Evolutionary conservation across 2,888 invertebrate genomes (phyloP), one percentile per base, ranked within the genome.

Genomic region (Pasiphila rectangulata): DNA sequence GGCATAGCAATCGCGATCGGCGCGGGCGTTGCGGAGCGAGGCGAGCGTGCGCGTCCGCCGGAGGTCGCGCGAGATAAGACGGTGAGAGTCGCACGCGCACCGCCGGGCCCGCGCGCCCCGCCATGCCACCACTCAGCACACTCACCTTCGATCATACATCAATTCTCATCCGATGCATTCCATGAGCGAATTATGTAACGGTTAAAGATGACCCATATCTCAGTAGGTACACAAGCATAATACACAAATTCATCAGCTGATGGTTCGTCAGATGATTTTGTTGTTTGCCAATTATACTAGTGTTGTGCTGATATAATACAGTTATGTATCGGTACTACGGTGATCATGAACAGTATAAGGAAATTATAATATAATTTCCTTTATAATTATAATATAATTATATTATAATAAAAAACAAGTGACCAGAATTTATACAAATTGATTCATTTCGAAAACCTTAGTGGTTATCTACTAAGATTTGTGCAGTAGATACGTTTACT

Each of bases 61-160:
- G 87, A 86, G 87, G 88, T 85, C 88, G 88, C 88, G 84, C 75
- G 80, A 88, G 88, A 88, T 88, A 88, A 88, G 86, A 75, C 78
- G 83, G 87, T 80, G 87, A 87, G 86, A 87, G 86, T 76, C 85
- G 83, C 78, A 78, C 68, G 83, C 85, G 83, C 83, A 76, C 53
- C 59, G 54, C 63, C 75, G 68, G 80, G 72, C 76, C 75, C 67
- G 72, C 67, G 76, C 76, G 71, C 66, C 65, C 67, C 67, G 65
- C 70, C 54, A 51, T 67, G 65, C 70, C 54, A 51, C 65, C 48
- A 53, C 67, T 65, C 69, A 69, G 73, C 75, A 78, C 59, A 54
- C 53, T 75, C 80, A 79, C 81, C 76, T 69, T 70, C 71, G 75
- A 79, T 76, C 67, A 72, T 75, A 78, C 75, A 80, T 82, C 74